These are phyloP conservation scores for Clitarchus hookeri DNA, from an alignment of 2,888 invertebrate genomes.

Conservation along the genomic window DNA sequence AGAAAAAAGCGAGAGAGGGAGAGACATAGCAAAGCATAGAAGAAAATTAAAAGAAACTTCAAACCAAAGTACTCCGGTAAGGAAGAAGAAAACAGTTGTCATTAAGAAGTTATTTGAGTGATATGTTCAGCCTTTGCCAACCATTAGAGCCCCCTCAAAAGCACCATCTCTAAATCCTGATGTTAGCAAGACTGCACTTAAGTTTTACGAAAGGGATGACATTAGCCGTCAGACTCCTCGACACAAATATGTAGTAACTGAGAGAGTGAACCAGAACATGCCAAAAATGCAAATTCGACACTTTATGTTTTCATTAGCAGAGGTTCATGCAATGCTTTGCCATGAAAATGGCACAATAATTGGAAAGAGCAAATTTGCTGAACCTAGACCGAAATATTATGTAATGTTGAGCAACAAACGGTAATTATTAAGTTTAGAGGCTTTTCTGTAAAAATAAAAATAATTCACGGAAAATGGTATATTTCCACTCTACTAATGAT, in stretches of 20 bases:
- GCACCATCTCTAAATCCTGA: background rate
- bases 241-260: background rate
- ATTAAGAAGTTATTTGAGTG: background rate
- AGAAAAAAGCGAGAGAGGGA: background rate
- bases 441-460: no score
- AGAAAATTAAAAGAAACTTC: background rate
- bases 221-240: background rate
- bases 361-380: conserved; percentile 28
- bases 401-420: conserved; percentile 20
- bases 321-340: conserved; percentile 17
- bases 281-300: background rate
- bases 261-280: background rate
- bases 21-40: conserved; percentile 2
- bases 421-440: no score
- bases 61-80: background rate
- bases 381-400: conserved; percentile 22
- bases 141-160: background rate
- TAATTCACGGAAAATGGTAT: no score
- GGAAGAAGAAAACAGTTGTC: background rate
- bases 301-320: conserved; percentile 19
- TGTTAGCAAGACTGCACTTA: background rate
- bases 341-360: conserved; percentile 18
- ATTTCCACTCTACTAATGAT: no score
- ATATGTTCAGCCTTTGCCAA: background rate
- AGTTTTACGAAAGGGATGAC: background rate